A percentile compares a stretch with the other conserved stretches of the same genome.
phyloP scores from a whole-genome alignment of 2,888 invertebrate species.

The Sthenelais limicola region DNA sequence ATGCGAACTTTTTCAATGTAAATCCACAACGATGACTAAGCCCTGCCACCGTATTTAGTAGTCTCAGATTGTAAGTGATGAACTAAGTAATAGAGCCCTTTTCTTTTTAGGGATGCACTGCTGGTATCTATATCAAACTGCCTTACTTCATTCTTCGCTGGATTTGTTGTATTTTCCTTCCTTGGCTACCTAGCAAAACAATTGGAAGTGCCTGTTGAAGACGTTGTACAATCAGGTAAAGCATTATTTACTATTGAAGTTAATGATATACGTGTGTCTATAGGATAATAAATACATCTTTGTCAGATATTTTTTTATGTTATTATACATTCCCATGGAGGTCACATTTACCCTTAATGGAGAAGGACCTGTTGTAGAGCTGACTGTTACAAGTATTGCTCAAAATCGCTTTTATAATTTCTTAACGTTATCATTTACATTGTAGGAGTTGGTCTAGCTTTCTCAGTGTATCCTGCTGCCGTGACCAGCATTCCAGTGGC shows the following conservation, averaged over 20 bases:
- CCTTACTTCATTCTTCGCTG: constrained; percentile 69
- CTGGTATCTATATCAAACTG: constrained; percentile 67
- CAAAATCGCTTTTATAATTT: no score
- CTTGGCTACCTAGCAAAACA: constrained; percentile 64
- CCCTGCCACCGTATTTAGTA: not conserved
- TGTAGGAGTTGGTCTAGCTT: constrained; percentile 67
- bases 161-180: constrained; percentile 71
- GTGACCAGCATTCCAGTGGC: constrained; percentile 55
- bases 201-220: constrained; percentile 58
- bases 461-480: constrained; percentile 67
- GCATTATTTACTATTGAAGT: no score
- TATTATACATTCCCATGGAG: no score
- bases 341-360: no score
- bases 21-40: not conserved
- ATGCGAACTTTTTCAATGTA: not conserved
- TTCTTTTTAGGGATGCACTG: constrained; percentile 62
- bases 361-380: no score
- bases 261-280: no score
- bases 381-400: no score
- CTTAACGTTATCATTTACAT: not conserved
- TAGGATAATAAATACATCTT: no score
- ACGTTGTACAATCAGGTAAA: constrained; percentile 64
- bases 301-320: no score
- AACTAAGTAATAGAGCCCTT: not conserved
- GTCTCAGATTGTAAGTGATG: not conserved